A percentile compares a stretch with the other conserved stretches of the same genome.
phyloP scores from a whole-genome alignment of 2,888 invertebrate species.

The Agrilus cyanescens region DNA sequence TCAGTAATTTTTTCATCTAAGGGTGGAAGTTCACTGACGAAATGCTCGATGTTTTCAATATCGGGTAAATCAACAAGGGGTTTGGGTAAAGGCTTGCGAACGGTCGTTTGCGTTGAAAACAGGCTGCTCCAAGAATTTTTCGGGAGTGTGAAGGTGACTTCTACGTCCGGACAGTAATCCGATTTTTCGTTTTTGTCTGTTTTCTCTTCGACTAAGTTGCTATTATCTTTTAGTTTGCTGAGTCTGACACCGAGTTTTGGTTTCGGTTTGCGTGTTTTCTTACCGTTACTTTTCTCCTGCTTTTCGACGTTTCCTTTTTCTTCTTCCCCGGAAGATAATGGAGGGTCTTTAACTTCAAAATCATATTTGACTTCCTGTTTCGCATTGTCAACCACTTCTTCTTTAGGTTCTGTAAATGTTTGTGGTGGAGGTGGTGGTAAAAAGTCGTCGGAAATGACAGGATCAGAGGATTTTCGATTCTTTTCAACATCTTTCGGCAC shows the following conservation, averaged over 20 bases:
- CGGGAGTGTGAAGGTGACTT: conserved; percentile 21
- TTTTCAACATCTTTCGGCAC: too few relatives aligned
- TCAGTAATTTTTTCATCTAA: neutral
- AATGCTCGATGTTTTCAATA: conserved; percentile 9
- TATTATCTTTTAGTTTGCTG: conserved; percentile 12
- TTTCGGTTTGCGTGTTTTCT: conserved; percentile 31
- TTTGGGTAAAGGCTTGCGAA: conserved; percentile 13
- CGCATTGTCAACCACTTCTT: conserved; percentile 1
- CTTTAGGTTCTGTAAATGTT: neutral
- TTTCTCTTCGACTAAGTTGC: conserved; percentile 14
- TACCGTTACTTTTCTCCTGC: conserved; percentile 20
- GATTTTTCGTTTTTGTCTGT: conserved; percentile 10
- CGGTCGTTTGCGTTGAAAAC: neutral
- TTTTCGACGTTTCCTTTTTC: conserved; percentile 3
- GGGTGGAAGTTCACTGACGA: conserved; percentile 4
- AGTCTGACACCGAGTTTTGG: conserved; percentile 33
- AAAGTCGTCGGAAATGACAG: too few relatives aligned
- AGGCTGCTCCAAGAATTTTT: conserved; percentile 40
- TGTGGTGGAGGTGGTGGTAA: too few relatives aligned
- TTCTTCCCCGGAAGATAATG: conserved; percentile 6
- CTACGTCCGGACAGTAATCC: conserved; percentile 8
- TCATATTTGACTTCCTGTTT: conserved; percentile 10
- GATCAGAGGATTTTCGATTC: too few relatives aligned
- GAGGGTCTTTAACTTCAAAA: too few relatives aligned
- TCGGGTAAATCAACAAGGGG: conserved; percentile 29